phyloP scores from a whole-genome alignment of 2,888 invertebrate species.

The Ypsolopha sequella region DNA sequence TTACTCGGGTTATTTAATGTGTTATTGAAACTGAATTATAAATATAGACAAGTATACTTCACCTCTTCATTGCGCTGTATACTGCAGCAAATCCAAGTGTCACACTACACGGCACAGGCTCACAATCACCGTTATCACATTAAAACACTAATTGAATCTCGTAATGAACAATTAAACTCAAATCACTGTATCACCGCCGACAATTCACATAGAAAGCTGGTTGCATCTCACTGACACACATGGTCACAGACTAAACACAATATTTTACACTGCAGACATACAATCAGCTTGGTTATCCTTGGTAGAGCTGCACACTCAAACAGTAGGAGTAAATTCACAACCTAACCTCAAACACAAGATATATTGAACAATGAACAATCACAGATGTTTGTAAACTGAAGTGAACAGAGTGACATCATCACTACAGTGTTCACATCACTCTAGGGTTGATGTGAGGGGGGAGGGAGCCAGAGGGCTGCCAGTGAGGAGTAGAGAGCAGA shows the following conservation, averaged over 20 bases:
- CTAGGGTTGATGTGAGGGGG: conserved; percentile 23
- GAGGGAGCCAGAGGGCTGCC: conserved; percentile 34
- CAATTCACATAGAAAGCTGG: neutral
- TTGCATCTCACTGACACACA: neutral
- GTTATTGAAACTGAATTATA: too few species aligned
- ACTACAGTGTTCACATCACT: conserved; percentile 6
- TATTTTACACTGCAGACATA: neutral
- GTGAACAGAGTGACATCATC: conserved; percentile 39
- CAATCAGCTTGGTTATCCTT: neutral
- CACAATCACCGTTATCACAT: too few species aligned
- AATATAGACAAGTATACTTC: too few species aligned
- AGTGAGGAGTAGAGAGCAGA: conserved; percentile 55
- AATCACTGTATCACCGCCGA: too few species aligned
- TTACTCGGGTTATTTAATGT: too few species aligned
- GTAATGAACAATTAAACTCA: too few species aligned
- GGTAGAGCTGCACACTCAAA: too few species aligned
- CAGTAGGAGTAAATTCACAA: conserved; percentile 20
- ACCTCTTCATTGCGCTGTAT: too few species aligned
- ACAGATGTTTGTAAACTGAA: conserved; percentile 53
- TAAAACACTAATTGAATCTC: too few species aligned
- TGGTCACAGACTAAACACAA: neutral
- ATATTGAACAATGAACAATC: conserved; percentile 42
- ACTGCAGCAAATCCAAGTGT: too few species aligned
- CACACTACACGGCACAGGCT: too few species aligned
- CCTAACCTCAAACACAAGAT: conserved; percentile 61